Conservation (phyloP, 2,888 invertebrate species). For the Apodemia mormo region DNA sequence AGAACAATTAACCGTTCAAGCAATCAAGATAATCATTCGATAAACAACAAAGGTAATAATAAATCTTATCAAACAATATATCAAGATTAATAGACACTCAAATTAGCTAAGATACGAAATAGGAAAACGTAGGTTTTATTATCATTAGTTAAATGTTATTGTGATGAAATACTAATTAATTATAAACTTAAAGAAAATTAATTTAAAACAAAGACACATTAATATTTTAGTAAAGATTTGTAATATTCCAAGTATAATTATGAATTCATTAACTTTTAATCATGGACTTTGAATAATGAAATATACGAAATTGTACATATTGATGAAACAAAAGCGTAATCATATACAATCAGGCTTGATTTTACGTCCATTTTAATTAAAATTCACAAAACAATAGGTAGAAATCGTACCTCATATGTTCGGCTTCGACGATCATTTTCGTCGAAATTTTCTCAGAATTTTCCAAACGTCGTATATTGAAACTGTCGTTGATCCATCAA, state of each 20-base stretch:
- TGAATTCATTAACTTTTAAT: too few relatives aligned
- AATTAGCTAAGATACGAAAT: conserved; percentile 9
- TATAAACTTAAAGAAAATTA: too few relatives aligned
- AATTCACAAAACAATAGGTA: conserved; percentile 48
- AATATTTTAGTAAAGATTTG: too few relatives aligned
- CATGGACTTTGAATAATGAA: too few relatives aligned
- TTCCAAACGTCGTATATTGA: conserved; percentile 56
- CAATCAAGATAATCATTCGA: conserved; percentile 24
- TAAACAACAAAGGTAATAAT: conserved; percentile 22
- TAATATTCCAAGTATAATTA: too few relatives aligned
- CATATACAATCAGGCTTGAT: too few relatives aligned
- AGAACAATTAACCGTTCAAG: conserved; percentile 25
- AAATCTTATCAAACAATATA: conserved; percentile 15
- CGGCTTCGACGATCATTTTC: conserved; percentile 79
- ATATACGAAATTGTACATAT: too few relatives aligned
- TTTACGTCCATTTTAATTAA: too few relatives aligned
- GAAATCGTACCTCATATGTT: conserved; percentile 77
- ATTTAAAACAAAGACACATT: too few relatives aligned
- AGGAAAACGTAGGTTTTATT: neutral
- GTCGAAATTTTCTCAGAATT: conserved; percentile 71
- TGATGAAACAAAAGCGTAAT: too few relatives aligned
- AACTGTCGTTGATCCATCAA: conserved; percentile 70
- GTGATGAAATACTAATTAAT: neutral
- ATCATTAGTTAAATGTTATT: neutral
- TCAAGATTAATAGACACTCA: conserved; percentile 26